These are phyloP conservation scores for Camelus bactrianus DNA, from an alignment of 2,113 vertebrate species.

Conservation along the genomic window DNA sequence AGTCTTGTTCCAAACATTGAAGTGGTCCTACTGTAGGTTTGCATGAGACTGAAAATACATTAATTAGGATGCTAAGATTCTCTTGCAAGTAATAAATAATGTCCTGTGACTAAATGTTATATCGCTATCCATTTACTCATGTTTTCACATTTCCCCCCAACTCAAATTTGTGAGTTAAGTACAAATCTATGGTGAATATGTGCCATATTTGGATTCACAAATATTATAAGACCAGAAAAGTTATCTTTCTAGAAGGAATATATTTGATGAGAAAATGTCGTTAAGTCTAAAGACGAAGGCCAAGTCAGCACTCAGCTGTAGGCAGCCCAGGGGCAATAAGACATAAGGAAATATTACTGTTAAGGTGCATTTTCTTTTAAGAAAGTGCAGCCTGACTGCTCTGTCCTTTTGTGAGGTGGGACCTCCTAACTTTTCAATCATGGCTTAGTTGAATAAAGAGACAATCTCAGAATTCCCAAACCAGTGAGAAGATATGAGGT, in stretches of 20 bases:
- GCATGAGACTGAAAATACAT: not conserved
- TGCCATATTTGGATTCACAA: not conserved
- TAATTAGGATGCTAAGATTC: not conserved
- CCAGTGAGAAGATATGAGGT: not conserved
- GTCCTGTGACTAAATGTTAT: not conserved
- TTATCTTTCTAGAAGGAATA: not conserved
- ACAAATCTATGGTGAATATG: not conserved
- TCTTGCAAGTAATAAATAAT: not conserved
- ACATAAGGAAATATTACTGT: not conserved
- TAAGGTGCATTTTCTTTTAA: not conserved
- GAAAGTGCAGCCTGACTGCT: not conserved
- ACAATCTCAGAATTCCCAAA: not conserved
- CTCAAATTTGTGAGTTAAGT: not conserved
- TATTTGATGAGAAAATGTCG: not conserved
- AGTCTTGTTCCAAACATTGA: not conserved
- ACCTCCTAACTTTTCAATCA: not conserved
- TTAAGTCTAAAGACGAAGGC: not conserved
- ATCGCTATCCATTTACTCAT: not conserved
- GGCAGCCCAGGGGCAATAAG: not conserved
- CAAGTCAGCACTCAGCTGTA: not conserved
- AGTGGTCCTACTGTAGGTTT: not conserved
- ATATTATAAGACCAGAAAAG: not conserved
- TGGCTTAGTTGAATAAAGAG: not conserved
- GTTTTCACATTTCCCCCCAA: not conserved
- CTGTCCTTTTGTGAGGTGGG: not conserved